A percentile compares a stretch with the other conserved stretches of the same genome.
phyloP scores from a whole-genome alignment of 2,888 invertebrate genomes.

The Scrobipalpa costella region DNA sequence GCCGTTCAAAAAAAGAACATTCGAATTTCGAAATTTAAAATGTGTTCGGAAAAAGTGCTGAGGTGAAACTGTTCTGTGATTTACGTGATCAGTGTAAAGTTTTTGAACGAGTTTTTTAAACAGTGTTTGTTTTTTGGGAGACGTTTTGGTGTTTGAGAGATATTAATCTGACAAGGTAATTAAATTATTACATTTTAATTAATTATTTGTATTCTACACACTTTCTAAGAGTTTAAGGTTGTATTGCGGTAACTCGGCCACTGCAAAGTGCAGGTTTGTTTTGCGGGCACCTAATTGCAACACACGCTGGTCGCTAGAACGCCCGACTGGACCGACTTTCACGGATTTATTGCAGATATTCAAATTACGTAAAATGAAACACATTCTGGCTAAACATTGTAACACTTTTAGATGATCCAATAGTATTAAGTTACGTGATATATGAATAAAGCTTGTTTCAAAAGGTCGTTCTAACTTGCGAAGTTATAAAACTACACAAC shows the following conservation, averaged over 20 bases:
- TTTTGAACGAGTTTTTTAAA: constrained; percentile 35
- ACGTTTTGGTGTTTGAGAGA: constrained; percentile 44
- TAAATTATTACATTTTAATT: constrained; percentile 43
- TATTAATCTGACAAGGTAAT: constrained; percentile 59
- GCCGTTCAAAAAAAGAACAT: constrained; percentile 45
- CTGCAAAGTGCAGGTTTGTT: constrained; percentile 64
- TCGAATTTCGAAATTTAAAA: constrained; percentile 55
- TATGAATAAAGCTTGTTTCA: neutral
- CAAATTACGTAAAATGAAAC: constrained; percentile 31
- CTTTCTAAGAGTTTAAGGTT: constrained; percentile 37
- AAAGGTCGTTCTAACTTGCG: neutral
- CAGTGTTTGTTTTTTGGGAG: constrained; percentile 57
- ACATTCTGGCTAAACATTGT: constrained; percentile 15
- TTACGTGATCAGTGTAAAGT: constrained; percentile 40
- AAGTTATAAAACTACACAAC: neutral
- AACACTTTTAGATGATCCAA: constrained; percentile 3
- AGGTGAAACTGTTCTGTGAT: constrained; percentile 63
- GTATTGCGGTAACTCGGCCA: constrained; percentile 51
- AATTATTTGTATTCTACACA: constrained; percentile 40
- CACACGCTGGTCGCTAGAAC: constrained; percentile 49
- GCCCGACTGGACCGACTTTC: constrained; percentile 59
- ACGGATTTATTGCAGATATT: constrained; percentile 51
- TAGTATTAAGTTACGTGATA: constrained; percentile 1
- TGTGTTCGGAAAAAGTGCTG: constrained; percentile 68
- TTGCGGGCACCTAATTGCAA: constrained; percentile 66